Evolutionary conservation across 2,888 invertebrate genomes (phyloP), one percentile per base, ranked within the genome.

Genomic region (Scaptomyza tumidula): DNA sequence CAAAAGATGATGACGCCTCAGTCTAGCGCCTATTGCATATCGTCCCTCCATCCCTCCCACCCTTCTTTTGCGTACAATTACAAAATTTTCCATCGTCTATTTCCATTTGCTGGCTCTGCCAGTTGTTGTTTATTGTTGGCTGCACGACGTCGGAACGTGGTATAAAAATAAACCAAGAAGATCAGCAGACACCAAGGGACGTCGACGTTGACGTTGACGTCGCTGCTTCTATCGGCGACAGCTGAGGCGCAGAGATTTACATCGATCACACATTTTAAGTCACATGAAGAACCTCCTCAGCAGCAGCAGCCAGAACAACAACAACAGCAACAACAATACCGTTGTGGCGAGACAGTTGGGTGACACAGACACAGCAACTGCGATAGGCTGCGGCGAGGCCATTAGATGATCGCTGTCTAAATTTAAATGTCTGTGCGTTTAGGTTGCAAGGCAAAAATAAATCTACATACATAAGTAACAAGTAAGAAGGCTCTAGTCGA

Each of bases 201-300:
- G 49, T 52, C 54, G 31, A 27, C 53, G 55, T 45, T 27, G 45
- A 13, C 44, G 43, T 31, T 13, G 44, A 6, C 24, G 41, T 43
- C 24, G 46, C 45, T 49, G 65, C 43, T 45, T 46, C 43, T 37
- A 53, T 33, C 62, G 50, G 62, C 80, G 82, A 78, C 87, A 85
- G 82, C 88, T 87, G 86, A 87, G 68, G 33, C 86, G 66, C 77
- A 65, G 24, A 74, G 74, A 80, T 84, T 86, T 81, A 87, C 87
- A 86, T 88, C 85, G 80, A 88, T 88, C 87, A 87, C 89, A 86
- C 82, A 87, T 84, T 87, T 88, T 86, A 88, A 88, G 87, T 85
- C 89, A 88, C 89, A 86, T 86, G 79, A 76, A 88, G 64, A 77
- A 45, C 33, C 60, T 43, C 41, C 54, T 2, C 65, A 41, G 45